A percentile compares a stretch with the other conserved stretches of the same genome.
phyloP scores from a whole-genome alignment of 2,888 invertebrate species.

The Pseudanteris insignis region DNA sequence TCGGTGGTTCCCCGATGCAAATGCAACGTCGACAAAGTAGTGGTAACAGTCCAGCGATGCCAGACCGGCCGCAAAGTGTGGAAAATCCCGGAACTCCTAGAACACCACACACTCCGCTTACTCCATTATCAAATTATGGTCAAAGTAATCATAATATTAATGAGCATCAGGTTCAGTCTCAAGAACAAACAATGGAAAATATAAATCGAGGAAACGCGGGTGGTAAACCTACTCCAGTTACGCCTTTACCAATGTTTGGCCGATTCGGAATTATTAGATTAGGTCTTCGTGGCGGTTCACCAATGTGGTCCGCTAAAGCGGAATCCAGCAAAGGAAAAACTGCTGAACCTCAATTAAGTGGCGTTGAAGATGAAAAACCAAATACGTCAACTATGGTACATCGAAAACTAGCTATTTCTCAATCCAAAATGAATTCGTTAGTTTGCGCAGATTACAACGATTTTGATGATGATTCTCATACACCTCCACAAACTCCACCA shows the following conservation, averaged over 20 bases:
- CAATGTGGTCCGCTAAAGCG: constrained; percentile 71
- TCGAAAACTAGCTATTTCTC: constrained; percentile 57
- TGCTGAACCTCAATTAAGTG: constrained; percentile 63
- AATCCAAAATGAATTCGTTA: constrained; percentile 68
- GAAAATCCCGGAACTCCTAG: constrained; percentile 71
- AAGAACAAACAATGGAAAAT: constrained; percentile 55
- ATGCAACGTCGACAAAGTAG: constrained; percentile 69
- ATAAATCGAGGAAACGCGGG: constrained; percentile 66
- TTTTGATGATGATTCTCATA: constrained; percentile 71
- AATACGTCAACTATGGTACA: constrained; percentile 63
- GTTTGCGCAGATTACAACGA: constrained; percentile 72
- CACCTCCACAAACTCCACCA: constrained; percentile 70
- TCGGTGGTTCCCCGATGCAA: constrained; percentile 68
- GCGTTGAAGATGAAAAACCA: constrained; percentile 67
- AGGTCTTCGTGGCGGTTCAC: constrained; percentile 74
- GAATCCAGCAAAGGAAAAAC: constrained; percentile 64
- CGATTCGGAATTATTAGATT: constrained; percentile 72
- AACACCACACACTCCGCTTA: constrained; percentile 67
- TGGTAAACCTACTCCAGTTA: constrained; percentile 69
- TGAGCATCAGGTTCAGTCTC: constrained; percentile 58
- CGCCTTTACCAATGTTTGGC: constrained; percentile 72
- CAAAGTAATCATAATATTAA: constrained; percentile 70
- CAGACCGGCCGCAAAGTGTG: constrained; percentile 71
- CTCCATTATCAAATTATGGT: constrained; percentile 57
- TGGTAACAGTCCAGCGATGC: constrained; percentile 69